Conservation (phyloP, 2,888 invertebrate species). For the Temnothorax ravouxi region DNA sequence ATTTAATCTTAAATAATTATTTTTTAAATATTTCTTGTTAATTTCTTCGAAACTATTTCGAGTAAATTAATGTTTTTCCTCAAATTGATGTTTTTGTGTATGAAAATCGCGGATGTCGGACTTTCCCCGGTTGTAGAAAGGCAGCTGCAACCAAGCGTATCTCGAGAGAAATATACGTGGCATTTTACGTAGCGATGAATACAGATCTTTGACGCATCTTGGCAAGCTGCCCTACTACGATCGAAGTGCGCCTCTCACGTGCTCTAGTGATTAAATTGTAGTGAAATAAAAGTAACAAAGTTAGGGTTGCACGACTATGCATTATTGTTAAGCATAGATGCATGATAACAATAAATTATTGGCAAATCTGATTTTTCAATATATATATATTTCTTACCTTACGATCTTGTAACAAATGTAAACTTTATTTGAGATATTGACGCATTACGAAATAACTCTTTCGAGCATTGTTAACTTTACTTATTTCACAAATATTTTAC, state of each 20-base stretch:
- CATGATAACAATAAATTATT: neutral
- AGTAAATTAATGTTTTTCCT: neutral
- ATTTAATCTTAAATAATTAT: neutral
- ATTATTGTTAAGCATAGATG: neutral
- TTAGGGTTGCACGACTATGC: neutral
- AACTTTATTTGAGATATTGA: neutral
- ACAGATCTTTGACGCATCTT: conserved; percentile 17
- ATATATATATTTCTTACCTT: neutral
- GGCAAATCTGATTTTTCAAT: neutral
- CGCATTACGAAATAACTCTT: neutral
- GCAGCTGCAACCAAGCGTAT: conserved; percentile 36
- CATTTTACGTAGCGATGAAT: conserved; percentile 4
- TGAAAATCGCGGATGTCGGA: conserved; percentile 32
- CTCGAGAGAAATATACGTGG: conserved; percentile 22
- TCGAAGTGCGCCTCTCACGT: conserved; percentile 26
- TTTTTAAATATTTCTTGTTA: neutral
- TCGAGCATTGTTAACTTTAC: neutral
- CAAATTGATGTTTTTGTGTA: neutral
- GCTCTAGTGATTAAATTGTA: neutral
- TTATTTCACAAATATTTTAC: neutral
- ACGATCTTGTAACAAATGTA: neutral
- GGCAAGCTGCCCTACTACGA: conserved; percentile 42
- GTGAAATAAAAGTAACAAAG: neutral
- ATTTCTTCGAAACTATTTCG: neutral
- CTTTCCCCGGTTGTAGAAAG: conserved; percentile 50